These are phyloP conservation scores for Drosophila saltans DNA, from an alignment of 1,140 invertebrate species.

Conservation along the genomic window DNA sequence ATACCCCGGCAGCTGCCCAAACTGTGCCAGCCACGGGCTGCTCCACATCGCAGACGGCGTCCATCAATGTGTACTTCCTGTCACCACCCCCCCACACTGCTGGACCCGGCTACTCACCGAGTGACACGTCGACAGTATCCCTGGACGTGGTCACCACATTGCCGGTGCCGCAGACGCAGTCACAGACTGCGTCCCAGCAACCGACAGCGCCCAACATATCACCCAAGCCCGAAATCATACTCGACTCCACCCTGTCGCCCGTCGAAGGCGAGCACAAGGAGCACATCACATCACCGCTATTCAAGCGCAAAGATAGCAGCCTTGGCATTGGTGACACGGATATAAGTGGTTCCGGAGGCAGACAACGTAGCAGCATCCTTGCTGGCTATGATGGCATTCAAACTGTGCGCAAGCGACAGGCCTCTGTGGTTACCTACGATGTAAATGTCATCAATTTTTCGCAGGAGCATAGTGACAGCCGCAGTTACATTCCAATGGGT, in stretches of 20 bases:
- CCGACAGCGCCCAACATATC: slow-evolving; percentile 60
- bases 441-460: slow-evolving; percentile 83
- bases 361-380: slow-evolving; percentile 70
- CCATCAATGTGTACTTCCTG: slow-evolving; percentile 82
- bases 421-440: slow-evolving; percentile 82
- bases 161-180: slow-evolving; percentile 52
- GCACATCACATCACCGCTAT: slow-evolving; percentile 72
- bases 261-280: slow-evolving; percentile 66
- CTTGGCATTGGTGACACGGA: slow-evolving; percentile 51
- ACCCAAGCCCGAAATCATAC: slow-evolving; percentile 82
- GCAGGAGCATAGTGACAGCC: slow-evolving; percentile 79
- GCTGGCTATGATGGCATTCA: slow-evolving; percentile 75
- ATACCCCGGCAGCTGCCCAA: slow-evolving; percentile 58
- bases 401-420: slow-evolving; percentile 75
- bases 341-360: slow-evolving; percentile 57
- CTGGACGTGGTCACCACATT: slow-evolving; percentile 75
- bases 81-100: slow-evolving; percentile 74
- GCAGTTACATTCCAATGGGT: slow-evolving; percentile 82
- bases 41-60: slow-evolving; percentile 47
- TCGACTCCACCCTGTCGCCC: slow-evolving; percentile 81
- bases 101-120: slow-evolving; percentile 61
- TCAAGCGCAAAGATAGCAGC: slow-evolving; percentile 70
- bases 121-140: slow-evolving; percentile 76
- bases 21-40: slow-evolving; percentile 28
- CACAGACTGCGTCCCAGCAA: slow-evolving; percentile 28